phyloP scores from a whole-genome alignment of 2,888 invertebrate genomes.

The Eupithecia subfuscata region DNA sequence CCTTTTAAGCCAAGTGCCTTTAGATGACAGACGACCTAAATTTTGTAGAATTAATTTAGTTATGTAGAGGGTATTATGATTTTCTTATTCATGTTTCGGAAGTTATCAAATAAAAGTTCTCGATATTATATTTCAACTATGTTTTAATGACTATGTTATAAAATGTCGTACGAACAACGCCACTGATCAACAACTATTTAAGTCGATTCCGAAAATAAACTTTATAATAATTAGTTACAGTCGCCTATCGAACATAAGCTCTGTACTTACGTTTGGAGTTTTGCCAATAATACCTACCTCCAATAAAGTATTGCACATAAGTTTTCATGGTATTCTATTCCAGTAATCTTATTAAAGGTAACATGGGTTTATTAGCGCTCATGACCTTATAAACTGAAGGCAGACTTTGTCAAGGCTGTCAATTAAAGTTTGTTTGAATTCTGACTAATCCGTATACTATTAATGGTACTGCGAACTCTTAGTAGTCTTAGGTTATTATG shows the following conservation, averaged over 20 bases:
- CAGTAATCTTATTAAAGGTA: conserved; percentile 27
- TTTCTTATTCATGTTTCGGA: too few species aligned
- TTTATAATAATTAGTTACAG: conserved; percentile 38
- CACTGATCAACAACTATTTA: conserved; percentile 20
- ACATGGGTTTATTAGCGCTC: conserved; percentile 27
- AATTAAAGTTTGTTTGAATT: conserved; percentile 35
- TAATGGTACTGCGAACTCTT: conserved; percentile 16
- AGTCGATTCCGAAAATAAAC: conserved; percentile 33
- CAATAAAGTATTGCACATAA: conserved; percentile 36
- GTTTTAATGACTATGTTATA: neutral
- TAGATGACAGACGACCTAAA: too few species aligned
- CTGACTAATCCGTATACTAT: conserved; percentile 29
- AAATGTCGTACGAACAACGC: neutral
- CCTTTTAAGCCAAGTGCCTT: too few species aligned
- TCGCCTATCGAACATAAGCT: conserved; percentile 34
- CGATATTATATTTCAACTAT: neutral
- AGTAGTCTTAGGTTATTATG: neutral
- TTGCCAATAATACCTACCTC: conserved; percentile 34
- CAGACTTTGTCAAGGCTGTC: conserved; percentile 36
- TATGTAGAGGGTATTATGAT: too few species aligned
- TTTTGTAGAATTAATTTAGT: too few species aligned
- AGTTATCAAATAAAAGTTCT: neutral
- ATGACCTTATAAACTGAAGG: conserved; percentile 42
- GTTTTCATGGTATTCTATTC: conserved; percentile 17
- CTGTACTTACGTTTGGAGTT: conserved; percentile 33